Evolutionary conservation across 2,113 vertebrate species (phyloP).

Genomic region (Sakesphorus luctuosus): DNA sequence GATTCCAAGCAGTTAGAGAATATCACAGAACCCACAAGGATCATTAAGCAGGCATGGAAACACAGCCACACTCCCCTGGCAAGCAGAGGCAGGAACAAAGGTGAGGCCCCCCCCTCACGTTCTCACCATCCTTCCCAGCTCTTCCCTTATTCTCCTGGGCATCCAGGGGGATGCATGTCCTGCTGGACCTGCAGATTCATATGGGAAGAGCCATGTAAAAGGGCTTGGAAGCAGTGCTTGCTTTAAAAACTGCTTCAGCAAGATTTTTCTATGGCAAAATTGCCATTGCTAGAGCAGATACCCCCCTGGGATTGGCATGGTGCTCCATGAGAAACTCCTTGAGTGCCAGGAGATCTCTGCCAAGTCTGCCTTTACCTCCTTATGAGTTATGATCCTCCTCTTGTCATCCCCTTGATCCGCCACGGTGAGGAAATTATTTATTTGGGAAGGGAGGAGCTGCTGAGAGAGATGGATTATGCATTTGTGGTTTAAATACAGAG

Average conservation of each 20-base stretch:
- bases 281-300: background rate
- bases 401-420: background rate
- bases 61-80: background rate
- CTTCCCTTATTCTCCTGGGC: background rate
- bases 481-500: background rate
- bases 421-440: background rate
- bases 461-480: background rate
- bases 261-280: background rate
- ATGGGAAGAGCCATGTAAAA: background rate
- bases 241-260: background rate
- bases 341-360: background rate
- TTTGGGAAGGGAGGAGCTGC: background rate
- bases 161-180: background rate
- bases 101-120: rapidly evolving
- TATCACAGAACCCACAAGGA: background rate
- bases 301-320: background rate
- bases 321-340: rapidly evolving
- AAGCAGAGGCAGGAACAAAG: background rate
- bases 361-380: background rate
- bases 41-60: background rate
- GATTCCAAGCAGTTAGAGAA: background rate
- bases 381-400: background rate
- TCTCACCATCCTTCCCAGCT: background rate
- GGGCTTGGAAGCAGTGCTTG: background rate
- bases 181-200: background rate